Base-by-base conservation (phyloP, 2,113 vertebrate species). In the Syngnathus typhle region DNA sequence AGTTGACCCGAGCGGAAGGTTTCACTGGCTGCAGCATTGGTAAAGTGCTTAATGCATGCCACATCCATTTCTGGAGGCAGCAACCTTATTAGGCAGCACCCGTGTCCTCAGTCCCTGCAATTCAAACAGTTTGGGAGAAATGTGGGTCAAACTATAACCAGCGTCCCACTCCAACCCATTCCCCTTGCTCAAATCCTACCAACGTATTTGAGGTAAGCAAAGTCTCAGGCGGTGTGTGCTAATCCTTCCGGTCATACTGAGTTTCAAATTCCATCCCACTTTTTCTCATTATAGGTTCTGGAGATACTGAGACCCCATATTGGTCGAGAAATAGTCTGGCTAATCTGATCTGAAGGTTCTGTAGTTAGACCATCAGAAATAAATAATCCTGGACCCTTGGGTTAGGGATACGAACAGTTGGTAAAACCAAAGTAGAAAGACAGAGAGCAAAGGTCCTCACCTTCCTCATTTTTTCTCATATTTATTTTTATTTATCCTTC, bases 181-280 rank as follows among this genome's bases (percentile, higher is more conserved):
- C 44, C 64, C 65, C 72, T 70, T 75, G 80, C 84, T 85, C 80
- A 76, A 86, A 88, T 87, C 82, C 82, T 70, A 77, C 85, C 63
- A 68, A 84, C 78, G 82, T 89, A 84, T 88, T 81, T 84, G 82
- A 84, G 81, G 79, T 82, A 83, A 81, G 81, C 83, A 72, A 84
- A 82, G 74, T 89, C 76, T 82, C 32, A 37, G 80, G 81, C 70
- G 82, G 76, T 81, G 78, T 82, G 78, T 76, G 71, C 68, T 89
- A 91, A 91, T 89, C 89, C 86, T 85, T 82, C 72, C 71, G 74
- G 84, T 89, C 87, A 89, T 75, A 86, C 83, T 69, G 79, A 89
- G 88, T 90, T 89, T 89, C 80, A 85, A 90, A 91, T 90, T 89
- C 88, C 86, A 89, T 89, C 85, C 88, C 70, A 47, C 73, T 89